Base-by-base conservation (phyloP, 1,140 invertebrate species). In the Drosophila jambulina region DNA sequence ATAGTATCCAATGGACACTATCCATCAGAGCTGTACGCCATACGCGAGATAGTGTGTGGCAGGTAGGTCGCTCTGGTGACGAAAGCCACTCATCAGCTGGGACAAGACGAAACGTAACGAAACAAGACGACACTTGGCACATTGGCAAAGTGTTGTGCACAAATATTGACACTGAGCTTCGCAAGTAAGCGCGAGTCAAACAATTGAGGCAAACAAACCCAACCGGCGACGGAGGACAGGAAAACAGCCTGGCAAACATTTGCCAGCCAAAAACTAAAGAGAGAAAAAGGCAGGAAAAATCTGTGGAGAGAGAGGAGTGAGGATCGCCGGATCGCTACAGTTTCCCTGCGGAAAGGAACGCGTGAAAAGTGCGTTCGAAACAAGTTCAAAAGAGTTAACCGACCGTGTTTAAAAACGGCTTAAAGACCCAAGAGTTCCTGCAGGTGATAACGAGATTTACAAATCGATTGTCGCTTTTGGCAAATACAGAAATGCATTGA, bases 131-230 rank as follows among this genome's bases (percentile, higher is more conserved):
- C 84, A 87, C 84, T 87, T 88, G 84, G 77, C 80, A 80, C 84
- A 87, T 87, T 87, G 84, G 84, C 84, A 87, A 90, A 90, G 85
- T 88, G 85, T 90, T 88, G 85, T 70, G 85, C 43, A n/a, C 85
- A 76, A 88, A 88, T 90, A 79, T 88, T 88, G 81, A 82, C 85
- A 29, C 67, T 67, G 85, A 84, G 85, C 85, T 90, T 90, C 85
- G 85, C 85, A 90, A 90, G 81, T 90, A 85, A 90, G 78, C 85
- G 86, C 85, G 85, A 90, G 76, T 85, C 81, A 91, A 88, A 88
- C 81, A 85, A 88, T 81, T 81, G 72, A 78, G 67, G 63, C 78
- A 81, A 88, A 90, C 81, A 88, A 65, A 72, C 70, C 34, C 46
- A 46, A 58, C 38, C 32, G 23, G 27, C 53, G 57, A 51, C 57